Evolutionary conservation across 2,888 invertebrate species (phyloP).

Genomic region (Xylocampa areola): DNA sequence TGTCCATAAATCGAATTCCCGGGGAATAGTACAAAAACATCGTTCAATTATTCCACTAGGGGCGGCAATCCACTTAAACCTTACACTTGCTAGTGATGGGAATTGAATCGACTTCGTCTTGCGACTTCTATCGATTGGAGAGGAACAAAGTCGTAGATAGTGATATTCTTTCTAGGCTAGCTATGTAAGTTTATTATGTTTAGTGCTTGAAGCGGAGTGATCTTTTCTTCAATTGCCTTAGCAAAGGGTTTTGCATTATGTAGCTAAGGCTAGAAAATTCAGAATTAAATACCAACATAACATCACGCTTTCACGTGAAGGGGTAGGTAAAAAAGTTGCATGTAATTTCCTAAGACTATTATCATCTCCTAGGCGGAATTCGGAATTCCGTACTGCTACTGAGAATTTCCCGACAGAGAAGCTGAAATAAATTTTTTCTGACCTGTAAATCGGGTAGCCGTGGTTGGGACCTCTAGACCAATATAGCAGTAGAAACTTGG

Average conservation of each 20-base stretch:
- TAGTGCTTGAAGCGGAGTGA: background rate
- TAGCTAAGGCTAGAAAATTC: too few relatives aligned
- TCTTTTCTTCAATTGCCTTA: constrained; percentile 9
- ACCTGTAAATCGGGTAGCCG: too few relatives aligned
- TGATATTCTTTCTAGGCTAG: constrained; percentile 15
- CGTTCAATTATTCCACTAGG: constrained; percentile 75
- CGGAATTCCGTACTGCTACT: too few relatives aligned
- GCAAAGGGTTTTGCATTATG: background rate
- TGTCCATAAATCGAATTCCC: constrained; percentile 54
- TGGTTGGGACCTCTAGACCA: too few relatives aligned
- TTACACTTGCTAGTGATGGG: constrained; percentile 58
- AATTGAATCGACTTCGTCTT: constrained; percentile 64
- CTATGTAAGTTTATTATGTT: background rate
- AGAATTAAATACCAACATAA: too few relatives aligned
- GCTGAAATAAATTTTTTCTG: too few relatives aligned
- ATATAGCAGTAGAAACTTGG: too few relatives aligned
- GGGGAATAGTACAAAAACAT: constrained; percentile 64
- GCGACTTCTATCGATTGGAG: constrained; percentile 63
- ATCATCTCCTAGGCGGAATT: too few relatives aligned
- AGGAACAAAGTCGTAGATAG: constrained; percentile 26
- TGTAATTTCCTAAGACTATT: too few relatives aligned
- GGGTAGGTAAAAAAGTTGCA: too few relatives aligned
- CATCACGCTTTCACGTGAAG: background rate
- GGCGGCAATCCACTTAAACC: constrained; percentile 79
- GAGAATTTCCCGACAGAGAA: too few relatives aligned